Evolutionary conservation across 2,888 invertebrate genomes (phyloP).

Genomic region (Platycnemis pennipes): DNA sequence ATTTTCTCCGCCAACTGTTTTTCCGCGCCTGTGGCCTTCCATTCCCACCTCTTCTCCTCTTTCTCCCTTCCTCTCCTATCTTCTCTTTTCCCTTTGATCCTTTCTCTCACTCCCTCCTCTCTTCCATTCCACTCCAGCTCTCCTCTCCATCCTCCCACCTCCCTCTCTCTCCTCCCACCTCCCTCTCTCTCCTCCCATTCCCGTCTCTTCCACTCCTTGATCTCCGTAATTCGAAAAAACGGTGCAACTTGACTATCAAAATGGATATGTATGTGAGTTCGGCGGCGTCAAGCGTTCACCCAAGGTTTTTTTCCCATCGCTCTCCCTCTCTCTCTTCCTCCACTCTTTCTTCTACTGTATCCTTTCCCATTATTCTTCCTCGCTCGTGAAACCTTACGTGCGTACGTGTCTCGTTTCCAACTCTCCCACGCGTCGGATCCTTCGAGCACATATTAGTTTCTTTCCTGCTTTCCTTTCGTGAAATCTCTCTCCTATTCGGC

Average conservation of each 20-base stretch:
- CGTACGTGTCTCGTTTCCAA: background rate
- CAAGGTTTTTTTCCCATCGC: background rate
- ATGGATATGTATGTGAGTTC: constrained; percentile 59
- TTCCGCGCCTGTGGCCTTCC: constrained; percentile 61
- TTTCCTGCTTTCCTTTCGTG: too few species aligned
- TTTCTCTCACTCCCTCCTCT: background rate
- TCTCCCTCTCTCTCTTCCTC: background rate
- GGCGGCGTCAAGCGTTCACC: background rate
- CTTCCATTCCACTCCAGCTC: background rate
- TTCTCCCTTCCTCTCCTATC: background rate
- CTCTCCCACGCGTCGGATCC: background rate
- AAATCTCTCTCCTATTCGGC: too few species aligned
- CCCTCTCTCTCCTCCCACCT: background rate
- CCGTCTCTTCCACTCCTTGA: constrained; percentile 15
- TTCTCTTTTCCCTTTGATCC: background rate
- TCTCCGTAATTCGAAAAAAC: constrained; percentile 53
- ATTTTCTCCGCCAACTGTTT: constrained; percentile 66
- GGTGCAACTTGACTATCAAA: constrained; percentile 53
- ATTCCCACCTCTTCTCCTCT: constrained; percentile 35
- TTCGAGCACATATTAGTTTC: background rate
- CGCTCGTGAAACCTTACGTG: background rate
- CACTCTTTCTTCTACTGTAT: background rate
- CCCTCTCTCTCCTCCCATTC: background rate
- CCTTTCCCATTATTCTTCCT: background rate
- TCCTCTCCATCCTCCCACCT: background rate